phyloP scores from a whole-genome alignment of 2,113 vertebrate species.

The Brachionichthys hirsutus region DNA sequence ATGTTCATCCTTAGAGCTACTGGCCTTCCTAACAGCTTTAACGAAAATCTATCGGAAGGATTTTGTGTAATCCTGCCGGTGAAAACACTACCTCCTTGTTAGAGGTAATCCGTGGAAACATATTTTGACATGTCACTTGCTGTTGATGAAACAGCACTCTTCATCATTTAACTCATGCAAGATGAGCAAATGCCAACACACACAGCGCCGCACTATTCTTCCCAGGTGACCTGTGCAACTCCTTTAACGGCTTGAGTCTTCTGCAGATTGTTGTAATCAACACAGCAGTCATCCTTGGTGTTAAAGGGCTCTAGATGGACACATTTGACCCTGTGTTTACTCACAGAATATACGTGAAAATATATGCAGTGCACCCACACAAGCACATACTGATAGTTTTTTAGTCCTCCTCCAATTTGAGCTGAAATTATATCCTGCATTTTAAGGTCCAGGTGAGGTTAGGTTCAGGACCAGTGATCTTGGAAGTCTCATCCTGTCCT shows the following conservation, averaged over 20 bases:
- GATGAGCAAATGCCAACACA: conserved; percentile 11
- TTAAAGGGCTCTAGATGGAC: conserved; percentile 49
- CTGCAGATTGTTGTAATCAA: conserved; percentile 45
- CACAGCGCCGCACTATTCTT: conserved; percentile 16
- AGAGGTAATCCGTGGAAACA: no score
- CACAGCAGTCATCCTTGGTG: conserved; percentile 26
- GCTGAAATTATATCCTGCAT: background rate
- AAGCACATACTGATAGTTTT: background rate
- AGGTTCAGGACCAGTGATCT: conserved; percentile 18
- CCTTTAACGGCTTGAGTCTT: conserved; percentile 26
- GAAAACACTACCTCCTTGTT: no score
- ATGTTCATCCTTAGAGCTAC: no score
- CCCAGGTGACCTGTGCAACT: conserved; percentile 24
- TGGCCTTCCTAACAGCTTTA: no score
- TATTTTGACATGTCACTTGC: no score
- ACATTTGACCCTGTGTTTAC: conserved; percentile 45
- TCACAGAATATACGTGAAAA: background rate
- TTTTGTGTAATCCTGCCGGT: no score
- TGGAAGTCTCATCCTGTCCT: conserved; percentile 19
- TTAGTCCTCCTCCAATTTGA: background rate
- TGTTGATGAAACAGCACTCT: no score
- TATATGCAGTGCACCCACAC: background rate
- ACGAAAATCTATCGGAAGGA: background rate
- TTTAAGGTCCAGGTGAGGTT: conserved; percentile 17
- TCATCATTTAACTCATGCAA: background rate